Conservation (phyloP, 1,140 invertebrate genomes). For the Magallana angulata region DNA sequence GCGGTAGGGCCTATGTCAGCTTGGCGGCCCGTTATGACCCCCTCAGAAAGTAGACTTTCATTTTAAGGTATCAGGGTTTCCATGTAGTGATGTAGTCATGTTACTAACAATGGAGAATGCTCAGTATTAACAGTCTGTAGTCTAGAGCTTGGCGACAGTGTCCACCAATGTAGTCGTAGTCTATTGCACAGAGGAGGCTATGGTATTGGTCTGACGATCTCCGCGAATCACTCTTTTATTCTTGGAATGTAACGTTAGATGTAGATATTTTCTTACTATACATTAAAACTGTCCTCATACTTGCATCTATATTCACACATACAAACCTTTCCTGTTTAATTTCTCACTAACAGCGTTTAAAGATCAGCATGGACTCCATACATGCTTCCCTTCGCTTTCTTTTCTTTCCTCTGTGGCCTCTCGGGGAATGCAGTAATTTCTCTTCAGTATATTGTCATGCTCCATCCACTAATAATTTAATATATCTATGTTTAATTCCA, state of each 20-base stretch:
- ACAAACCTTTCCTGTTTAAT: not conserved
- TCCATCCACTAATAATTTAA: not conserved
- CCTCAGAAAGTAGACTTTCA: slow-evolving; percentile 60
- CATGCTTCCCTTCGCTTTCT: slow-evolving; percentile 7
- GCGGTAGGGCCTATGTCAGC: slow-evolving; percentile 73
- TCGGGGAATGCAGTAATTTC: not conserved
- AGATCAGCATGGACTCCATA: not conserved
- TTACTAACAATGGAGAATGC: not conserved
- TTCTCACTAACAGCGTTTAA: not conserved
- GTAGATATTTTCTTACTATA: not conserved
- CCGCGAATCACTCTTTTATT: not conserved
- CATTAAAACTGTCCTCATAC: not conserved
- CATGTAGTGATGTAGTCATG: slow-evolving; percentile 7
- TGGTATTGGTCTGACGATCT: not conserved
- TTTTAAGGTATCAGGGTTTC: slow-evolving; percentile 41
- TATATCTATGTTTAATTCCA: not conserved
- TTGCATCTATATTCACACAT: not conserved
- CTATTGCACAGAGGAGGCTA: not conserved
- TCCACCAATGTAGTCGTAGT: not conserved
- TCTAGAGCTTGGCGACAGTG: not conserved
- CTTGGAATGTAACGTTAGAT: slow-evolving; percentile 8
- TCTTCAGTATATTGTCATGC: not conserved
- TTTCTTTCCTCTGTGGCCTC: not conserved
- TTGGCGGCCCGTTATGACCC: slow-evolving; percentile 74
- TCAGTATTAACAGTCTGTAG: slow-evolving; percentile 21